These are phyloP conservation scores for Ctenicera cuprea DNA, from an alignment of 2,888 invertebrate species.

Conservation along the genomic window DNA sequence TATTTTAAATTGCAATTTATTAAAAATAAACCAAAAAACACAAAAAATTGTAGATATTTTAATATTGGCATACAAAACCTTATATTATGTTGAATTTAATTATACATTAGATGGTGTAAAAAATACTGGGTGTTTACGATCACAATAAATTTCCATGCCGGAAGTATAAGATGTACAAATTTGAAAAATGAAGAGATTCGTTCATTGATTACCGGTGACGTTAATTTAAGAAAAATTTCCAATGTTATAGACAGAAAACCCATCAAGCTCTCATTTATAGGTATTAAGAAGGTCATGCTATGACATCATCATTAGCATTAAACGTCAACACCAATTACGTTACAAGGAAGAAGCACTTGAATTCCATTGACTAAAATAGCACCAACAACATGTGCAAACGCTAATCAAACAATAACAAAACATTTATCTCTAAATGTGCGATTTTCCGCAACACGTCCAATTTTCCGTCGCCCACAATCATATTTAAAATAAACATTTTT, in stretches of 20 bases:
- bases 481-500: constrained; percentile 1
- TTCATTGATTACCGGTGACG: no score
- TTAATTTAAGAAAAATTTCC: not conserved
- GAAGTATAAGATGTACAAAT: no score
- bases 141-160: no score
- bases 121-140: no score
- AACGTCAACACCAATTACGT: constrained; percentile 21
- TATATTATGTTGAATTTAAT: no score
- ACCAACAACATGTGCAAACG: constrained; percentile 19
- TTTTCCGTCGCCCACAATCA: constrained; percentile 2
- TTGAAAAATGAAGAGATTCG: no score
- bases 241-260: not conserved
- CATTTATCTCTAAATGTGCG: not conserved
- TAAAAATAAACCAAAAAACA: no score
- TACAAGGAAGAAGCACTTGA: constrained; percentile 25
- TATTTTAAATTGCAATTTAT: no score
- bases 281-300: constrained; percentile 15
- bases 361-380: constrained; percentile 31
- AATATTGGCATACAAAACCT: no score
- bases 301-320: constrained; percentile 18
- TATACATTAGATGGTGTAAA: no score
- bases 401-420: not conserved
- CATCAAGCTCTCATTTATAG: not conserved
- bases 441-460: not conserved
- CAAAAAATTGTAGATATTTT: no score